Base-by-base conservation (phyloP, 2,113 vertebrate species). In the Vanacampus margaritifer region DNA sequence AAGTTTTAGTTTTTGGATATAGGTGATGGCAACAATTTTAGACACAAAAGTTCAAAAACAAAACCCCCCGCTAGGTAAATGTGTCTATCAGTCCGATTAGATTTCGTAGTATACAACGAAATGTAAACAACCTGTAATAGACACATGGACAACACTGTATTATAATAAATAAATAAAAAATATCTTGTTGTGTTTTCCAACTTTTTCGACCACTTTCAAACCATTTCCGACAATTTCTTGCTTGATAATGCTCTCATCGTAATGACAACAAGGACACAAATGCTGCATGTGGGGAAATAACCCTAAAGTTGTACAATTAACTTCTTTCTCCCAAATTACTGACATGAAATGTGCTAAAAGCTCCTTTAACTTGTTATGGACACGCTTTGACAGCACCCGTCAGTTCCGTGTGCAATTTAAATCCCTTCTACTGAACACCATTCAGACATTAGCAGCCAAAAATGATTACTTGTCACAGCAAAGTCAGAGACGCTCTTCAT, bases 401-500 rank as follows among this genome's bases (percentile, higher is more conserved):
- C 51, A 72, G 51, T 74, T 23, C 54, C 65, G 71, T 60, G 73
- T 54, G 21, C 66, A 75, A 79, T 73, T 58, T 64, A 73, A 79
- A 23, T 62, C 51, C 36, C 51, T 60, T 72, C 65, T 54, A 70
- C 26, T 77, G 68, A 72, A 64, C 53, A 75, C 60, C 82, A 64
- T 66, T 43, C 60, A 43, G 54, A 41, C 7, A 3, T 82, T 71
- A 76, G 73, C 73, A 73, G 78, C 75, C 72, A 67, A 63, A 80
- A 71, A 58, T 62, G 73, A 73, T 37, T 7, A 59, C 69, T 73
- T 69, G 64, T 62, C 71, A 68, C 73, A 71, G 59, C 74, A 69
- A 60, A 80, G 79, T 72, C 72, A 71, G 36, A 66, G 77, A 71
- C 51, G 71, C 32, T 69, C 71, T 76, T 69, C 73, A 63, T 69